Base-by-base conservation (phyloP, 2,797 vertebrate genomes). In the Pangasius sanitwongsei region DNA sequence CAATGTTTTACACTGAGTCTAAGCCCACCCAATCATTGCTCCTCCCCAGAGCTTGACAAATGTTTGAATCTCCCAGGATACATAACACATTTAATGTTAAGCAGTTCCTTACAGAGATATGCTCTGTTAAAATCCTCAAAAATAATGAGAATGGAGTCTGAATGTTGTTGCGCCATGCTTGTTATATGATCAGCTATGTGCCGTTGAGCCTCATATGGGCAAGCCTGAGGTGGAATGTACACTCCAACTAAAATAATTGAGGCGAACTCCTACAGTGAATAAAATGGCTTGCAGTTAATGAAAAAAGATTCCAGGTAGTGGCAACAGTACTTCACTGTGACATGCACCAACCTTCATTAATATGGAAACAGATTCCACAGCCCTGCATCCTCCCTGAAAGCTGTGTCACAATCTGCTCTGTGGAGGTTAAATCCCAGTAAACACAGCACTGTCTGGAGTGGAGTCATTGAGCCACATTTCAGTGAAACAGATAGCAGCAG, bases 341-440 rank as follows among this genome's bases (percentile, higher is more conserved):
- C 20, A 74, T 44, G 11, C 23, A 25, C 72, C 34, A 75, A 48
- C n/a, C 77, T 53, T 53, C 77, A 80, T 53, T 80, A 80, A 53
- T 9, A 55, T 55, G 50, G 77, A 55, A 80, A 55, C 50, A 31
- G 77, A 18, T 31, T 80, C 9, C 50, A 80, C n/a, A 55, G 50
- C 77, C 77, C 50, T 3, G 9, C 28, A 55, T 55, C n/a, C 31
- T 80, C 50, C 48, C 4, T 6, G 77, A 55, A 50, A 80, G 77
- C 13, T 80, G 48, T 80, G 77, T 80, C 77, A 55, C 50, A 7
- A 55, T 53, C 77, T 80, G 77, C 75, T 31, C 50, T 80, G 50
- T 80, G 77, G 77, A 80, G 77, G 77, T 80, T 16, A 31, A 80
- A 80, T 55, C 50, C 28, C 50, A 55, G 77, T 31, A 80, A 80